Conservation (phyloP, 2,888 invertebrate species). For the Tetragonisca angustula region DNA sequence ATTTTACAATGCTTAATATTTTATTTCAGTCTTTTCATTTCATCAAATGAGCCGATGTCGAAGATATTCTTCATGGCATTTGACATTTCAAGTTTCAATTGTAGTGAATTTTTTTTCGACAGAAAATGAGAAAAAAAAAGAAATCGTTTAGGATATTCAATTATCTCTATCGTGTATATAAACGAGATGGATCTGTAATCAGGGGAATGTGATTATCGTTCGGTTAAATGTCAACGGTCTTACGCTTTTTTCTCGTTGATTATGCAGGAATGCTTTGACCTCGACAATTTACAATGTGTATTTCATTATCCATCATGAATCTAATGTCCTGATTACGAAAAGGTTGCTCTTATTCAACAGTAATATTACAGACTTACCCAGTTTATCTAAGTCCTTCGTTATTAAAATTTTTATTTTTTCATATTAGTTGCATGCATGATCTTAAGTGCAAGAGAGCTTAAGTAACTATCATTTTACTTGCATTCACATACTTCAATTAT, state of each 20-base stretch:
- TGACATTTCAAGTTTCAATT: not conserved
- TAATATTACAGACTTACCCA: not conserved
- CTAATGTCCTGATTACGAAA: constrained; percentile 68
- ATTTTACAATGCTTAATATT: not conserved
- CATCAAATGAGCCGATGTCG: not conserved
- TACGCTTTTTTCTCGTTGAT: constrained; percentile 63
- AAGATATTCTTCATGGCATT: not conserved
- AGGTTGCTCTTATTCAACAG: constrained; percentile 27
- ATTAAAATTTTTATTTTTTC: not conserved
- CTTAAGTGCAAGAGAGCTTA: not conserved
- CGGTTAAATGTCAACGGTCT: constrained; percentile 78
- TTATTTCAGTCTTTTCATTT: not conserved
- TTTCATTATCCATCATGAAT: constrained; percentile 61
- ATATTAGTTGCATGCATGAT: not conserved
- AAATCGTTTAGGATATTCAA: constrained; percentile 21
- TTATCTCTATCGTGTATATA: constrained; percentile 18
- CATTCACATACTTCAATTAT: not conserved
- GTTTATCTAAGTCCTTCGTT: not conserved
- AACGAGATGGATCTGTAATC: constrained; percentile 67
- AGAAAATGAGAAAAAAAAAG: not conserved
- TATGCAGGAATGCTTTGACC: constrained; percentile 68
- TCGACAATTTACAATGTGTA: constrained; percentile 70
- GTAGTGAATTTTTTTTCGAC: not conserved
- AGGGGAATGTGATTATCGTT: constrained; percentile 73
- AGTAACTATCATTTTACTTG: not conserved